Evolutionary conservation across 2,888 invertebrate genomes (phyloP).

Genomic region (Epinotia brunnichana): DNA sequence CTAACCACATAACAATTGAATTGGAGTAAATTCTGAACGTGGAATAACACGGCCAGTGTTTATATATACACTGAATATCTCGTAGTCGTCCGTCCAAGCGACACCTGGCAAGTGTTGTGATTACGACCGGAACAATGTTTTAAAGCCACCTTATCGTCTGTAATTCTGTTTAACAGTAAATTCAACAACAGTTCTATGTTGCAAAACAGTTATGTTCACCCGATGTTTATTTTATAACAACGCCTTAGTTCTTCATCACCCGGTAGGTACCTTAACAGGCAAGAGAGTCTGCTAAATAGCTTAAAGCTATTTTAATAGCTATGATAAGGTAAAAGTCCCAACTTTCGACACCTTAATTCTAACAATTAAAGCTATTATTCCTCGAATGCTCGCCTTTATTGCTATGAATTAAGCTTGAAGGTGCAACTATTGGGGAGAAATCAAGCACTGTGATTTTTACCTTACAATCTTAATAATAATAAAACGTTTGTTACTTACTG

Average conservation of each 20-base stretch:
- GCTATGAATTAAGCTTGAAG: too few species aligned
- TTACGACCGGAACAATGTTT: constrained; percentile 42
- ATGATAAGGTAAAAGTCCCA: too few species aligned
- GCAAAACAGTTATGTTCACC: constrained; percentile 33
- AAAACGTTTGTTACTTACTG: not conserved
- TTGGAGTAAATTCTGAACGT: not conserved
- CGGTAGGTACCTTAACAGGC: not conserved
- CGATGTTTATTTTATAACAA: constrained; percentile 15
- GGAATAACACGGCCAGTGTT: constrained; percentile 12
- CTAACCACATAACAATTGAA: too few species aligned
- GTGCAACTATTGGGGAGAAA: too few species aligned
- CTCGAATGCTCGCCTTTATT: too few species aligned
- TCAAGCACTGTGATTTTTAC: not conserved
- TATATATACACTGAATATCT: constrained; percentile 34
- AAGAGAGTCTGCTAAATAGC: not conserved
- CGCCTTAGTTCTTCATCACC: constrained; percentile 1
- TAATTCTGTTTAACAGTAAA: constrained; percentile 39
- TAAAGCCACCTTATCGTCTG: constrained; percentile 25
- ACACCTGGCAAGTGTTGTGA: constrained; percentile 33
- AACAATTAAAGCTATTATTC: too few species aligned
- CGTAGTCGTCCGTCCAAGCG: not conserved
- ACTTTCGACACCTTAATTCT: too few species aligned
- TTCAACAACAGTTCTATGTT: constrained; percentile 35
- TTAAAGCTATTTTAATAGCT: not conserved
- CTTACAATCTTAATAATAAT: not conserved